Evolutionary conservation across 1,140 invertebrate genomes (phyloP), one percentile per base, ranked within the genome.

Genomic region (Plectrocnemia conspersa): DNA sequence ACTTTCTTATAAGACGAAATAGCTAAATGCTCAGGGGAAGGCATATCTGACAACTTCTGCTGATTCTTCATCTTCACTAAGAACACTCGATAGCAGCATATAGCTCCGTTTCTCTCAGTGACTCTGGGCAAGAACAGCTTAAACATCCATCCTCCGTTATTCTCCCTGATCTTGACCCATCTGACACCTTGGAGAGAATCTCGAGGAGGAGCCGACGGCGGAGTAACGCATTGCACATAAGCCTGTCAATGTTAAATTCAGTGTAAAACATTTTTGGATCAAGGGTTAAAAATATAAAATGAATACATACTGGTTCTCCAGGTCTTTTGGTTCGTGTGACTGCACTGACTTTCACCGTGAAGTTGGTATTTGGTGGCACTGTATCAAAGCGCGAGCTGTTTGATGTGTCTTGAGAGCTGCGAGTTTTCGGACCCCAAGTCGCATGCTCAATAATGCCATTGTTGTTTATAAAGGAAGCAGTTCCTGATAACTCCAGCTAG

Each of bases 41-140:
- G 82, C 25, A 91, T 67, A 58, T 85, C 81, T 13, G 76, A 77
- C 55, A 86, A 72, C 40, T 77, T 80, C 61, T 82, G 79, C 9
- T 83, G 77, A 0, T 77, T 75, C 49, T 79, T 71, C 52, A 91
- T 73, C 56, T 83, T 81, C 1, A 92, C 81, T 62, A 92, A 71
- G 71, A 87, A 87, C 36, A 93, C 75, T 63, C 88, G 77, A 66
- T 89, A 89, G 62, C 89, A 92, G 69, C 89, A 92, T 60, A 93
- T 91, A 3, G 84, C 83, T 9, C 90, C 91, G 66, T 92, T 92
- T 52, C 89, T 73, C 65, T 93, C 88, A 0, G 85, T 84, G 11
- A 92, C 79, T 58, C 84, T 75, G 0, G 87, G 86, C 35, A 91
- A 66, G 58, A 78, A 77, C 11, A 90, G 65, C 59, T 84, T 84